Evolutionary conservation across 2,113 vertebrate genomes (phyloP).

Genomic region (Passer domesticus): DNA sequence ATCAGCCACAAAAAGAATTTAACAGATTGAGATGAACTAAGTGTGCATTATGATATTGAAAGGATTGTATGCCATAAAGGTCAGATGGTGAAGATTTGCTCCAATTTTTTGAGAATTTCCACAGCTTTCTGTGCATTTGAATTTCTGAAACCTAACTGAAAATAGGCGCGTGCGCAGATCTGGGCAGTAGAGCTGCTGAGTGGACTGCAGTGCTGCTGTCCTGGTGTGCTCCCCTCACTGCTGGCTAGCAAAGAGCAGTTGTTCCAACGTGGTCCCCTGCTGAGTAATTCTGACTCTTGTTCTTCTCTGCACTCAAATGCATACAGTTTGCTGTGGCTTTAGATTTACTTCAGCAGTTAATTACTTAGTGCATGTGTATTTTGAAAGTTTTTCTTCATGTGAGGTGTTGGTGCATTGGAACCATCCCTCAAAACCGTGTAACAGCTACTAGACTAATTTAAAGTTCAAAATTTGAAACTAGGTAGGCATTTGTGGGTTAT

Average conservation of each 20-base stretch:
- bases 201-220: background rate
- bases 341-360: background rate
- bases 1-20: background rate
- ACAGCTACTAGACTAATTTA: background rate
- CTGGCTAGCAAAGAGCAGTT: background rate
- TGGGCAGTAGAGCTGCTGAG: background rate
- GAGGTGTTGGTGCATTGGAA: fast-evolving
- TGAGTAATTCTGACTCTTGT: background rate
- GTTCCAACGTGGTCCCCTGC: background rate
- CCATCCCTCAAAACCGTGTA: background rate
- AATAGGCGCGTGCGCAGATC: fast-evolving
- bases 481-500: background rate
- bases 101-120: background rate
- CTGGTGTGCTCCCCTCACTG: background rate
- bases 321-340: background rate
- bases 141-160: background rate
- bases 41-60: background rate
- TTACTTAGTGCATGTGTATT: background rate
- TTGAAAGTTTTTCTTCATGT: background rate
- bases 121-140: background rate
- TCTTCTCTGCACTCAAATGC: background rate
- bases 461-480: background rate
- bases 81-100: background rate
- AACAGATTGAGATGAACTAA: background rate
- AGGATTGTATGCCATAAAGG: background rate